Conservation (phyloP, 2,888 invertebrate species). For the Epinotia bilunana region DNA sequence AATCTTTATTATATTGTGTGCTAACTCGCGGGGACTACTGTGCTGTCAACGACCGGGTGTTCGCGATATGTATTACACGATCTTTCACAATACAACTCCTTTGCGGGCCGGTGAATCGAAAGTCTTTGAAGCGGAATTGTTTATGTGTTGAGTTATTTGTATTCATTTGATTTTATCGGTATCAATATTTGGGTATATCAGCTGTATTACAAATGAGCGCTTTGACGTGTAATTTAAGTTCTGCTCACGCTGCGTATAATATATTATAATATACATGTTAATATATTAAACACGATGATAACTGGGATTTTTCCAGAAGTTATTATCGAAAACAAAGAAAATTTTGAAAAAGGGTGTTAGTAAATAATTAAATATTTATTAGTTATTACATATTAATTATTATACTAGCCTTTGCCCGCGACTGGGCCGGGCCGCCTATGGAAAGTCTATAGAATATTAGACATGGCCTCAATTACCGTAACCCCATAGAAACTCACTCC, state of each 20-base stretch:
- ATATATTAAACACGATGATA: no score
- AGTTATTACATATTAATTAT: no score
- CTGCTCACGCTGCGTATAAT: neutral
- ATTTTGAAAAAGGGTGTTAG: no score
- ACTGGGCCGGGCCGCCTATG: no score
- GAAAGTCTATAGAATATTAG: no score
- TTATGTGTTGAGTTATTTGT: neutral
- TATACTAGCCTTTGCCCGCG: no score
- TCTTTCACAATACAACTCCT: constrained; percentile 30
- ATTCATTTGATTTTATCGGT: neutral
- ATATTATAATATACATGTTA: no score
- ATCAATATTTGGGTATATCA: neutral
- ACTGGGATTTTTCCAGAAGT: no score
- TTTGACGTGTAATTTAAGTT: neutral
- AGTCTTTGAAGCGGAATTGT: constrained; percentile 17
- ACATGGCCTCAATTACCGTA: no score
- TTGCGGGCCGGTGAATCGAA: constrained; percentile 24
- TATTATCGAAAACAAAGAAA: no score
- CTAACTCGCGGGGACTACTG: constrained; percentile 8
- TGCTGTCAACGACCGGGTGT: constrained; percentile 19
- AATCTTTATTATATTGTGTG: neutral
- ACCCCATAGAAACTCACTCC: no score
- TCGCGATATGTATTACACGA: constrained; percentile 30
- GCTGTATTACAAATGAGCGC: neutral
- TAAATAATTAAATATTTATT: no score